phyloP scores from a whole-genome alignment of 2,113 vertebrate genomes.

The Carollia perspicillata region DNA sequence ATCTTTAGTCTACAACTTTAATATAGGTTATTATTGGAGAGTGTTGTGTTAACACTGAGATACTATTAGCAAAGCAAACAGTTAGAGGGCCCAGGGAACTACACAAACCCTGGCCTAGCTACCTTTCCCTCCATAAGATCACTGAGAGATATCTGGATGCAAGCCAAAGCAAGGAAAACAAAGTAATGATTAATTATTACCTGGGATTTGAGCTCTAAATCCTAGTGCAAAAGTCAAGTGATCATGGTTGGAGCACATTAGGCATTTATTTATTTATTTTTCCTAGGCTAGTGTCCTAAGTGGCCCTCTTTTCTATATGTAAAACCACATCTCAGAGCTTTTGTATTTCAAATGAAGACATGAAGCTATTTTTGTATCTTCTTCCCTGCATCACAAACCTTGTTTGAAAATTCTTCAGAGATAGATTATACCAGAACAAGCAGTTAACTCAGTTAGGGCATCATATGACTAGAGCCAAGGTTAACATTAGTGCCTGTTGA shows the following conservation, averaged over 20 bases:
- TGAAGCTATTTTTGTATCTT: background rate
- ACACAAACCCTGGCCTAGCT: background rate
- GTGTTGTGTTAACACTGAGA: background rate
- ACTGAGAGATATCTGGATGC: background rate
- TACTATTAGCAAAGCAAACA: background rate
- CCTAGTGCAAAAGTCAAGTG: background rate
- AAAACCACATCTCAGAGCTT: background rate
- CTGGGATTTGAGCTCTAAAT: constrained; percentile 4
- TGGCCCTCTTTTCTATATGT: background rate
- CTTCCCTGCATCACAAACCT: background rate
- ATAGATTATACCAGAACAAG: background rate
- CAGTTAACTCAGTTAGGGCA: background rate
- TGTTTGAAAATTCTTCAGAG: background rate
- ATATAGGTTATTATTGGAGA: background rate
- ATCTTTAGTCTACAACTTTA: background rate
- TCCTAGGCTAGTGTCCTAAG: background rate
- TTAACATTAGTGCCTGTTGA: background rate
- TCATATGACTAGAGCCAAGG: background rate
- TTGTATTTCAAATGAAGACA: constrained; percentile 14
- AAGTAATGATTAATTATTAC: background rate
- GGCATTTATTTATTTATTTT: background rate
- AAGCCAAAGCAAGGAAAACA: background rate
- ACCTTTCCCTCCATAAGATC: background rate
- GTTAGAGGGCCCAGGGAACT: background rate
- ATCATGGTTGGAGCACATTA: background rate